These are phyloP conservation scores for Macaca mulatta DNA, from an alignment of 2,113 vertebrate species.

Conservation along the genomic window DNA sequence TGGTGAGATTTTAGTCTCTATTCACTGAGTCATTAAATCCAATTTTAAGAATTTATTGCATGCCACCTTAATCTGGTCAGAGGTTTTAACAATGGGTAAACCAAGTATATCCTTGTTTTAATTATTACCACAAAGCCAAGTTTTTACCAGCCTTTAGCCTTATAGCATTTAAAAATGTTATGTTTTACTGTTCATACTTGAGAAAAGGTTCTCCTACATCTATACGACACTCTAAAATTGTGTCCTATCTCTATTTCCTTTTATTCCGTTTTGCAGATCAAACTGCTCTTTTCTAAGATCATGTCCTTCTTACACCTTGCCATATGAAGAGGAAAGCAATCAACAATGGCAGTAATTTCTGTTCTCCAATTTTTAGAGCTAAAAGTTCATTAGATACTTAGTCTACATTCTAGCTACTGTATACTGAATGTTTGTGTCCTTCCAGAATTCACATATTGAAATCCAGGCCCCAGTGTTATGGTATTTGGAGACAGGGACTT, in stretches of 20 bases:
- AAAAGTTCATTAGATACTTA: neutral
- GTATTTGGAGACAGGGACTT: neutral
- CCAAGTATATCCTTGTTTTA: neutral
- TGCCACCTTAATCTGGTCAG: neutral
- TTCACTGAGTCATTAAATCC: neutral
- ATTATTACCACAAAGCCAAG: neutral
- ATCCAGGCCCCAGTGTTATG: neutral
- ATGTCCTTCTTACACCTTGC: neutral
- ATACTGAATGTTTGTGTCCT: neutral
- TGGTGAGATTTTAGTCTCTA: neutral
- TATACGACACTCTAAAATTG: neutral
- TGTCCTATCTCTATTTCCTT: neutral
- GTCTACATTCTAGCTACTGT: neutral
- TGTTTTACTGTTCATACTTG: neutral
- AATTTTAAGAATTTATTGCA: constrained; percentile 7
- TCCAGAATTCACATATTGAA: neutral
- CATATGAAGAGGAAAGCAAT: neutral
- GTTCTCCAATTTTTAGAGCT: neutral
- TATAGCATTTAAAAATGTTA: neutral
- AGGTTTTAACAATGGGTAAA: neutral
- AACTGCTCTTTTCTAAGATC: neutral
- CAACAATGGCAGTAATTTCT: neutral
- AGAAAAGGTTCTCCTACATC: neutral
- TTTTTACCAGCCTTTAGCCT: neutral
- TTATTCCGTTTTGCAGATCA: neutral